Conservation (phyloP, 2,113 vertebrate genomes). For the Callipepla squamata region DNA sequence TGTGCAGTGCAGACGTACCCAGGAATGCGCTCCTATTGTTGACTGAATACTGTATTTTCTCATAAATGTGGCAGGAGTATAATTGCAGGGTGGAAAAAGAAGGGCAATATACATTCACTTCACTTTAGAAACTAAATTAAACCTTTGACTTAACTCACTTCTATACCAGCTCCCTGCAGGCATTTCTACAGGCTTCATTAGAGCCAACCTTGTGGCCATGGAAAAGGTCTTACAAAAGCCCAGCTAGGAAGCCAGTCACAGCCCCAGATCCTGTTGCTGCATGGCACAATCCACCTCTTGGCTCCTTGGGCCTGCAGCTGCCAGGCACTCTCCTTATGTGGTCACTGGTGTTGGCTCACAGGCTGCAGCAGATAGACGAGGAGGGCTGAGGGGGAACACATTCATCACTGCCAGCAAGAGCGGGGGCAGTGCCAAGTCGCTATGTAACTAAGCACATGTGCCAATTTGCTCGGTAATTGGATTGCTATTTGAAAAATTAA, state of each 20-base stretch:
- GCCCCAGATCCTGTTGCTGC: slow-evolving; percentile 45
- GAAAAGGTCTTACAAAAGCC: slow-evolving; percentile 63
- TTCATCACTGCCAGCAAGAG: slow-evolving; percentile 74
- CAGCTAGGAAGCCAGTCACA: slow-evolving; percentile 59
- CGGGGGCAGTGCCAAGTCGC: slow-evolving; percentile 69
- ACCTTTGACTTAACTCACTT: slow-evolving; percentile 50
- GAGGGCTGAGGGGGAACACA: slow-evolving; percentile 61
- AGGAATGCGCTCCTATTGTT: slow-evolving; percentile 48
- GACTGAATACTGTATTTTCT: slow-evolving; percentile 64
- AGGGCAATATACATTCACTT: slow-evolving; percentile 58
- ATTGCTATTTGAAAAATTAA: slow-evolving; percentile 80
- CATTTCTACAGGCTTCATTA: slow-evolving; percentile 61
- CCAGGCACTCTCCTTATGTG: slow-evolving; percentile 69
- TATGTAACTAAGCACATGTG: slow-evolving; percentile 76
- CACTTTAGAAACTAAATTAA: slow-evolving; percentile 26
- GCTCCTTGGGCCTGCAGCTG: slow-evolving; percentile 75
- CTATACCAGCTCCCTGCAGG: slow-evolving; percentile 62
- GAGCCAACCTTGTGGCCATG: slow-evolving; percentile 62
- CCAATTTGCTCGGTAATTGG: slow-evolving; percentile 75
- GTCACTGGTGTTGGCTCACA: slow-evolving; percentile 67
- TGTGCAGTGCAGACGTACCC: slow-evolving; percentile 19
- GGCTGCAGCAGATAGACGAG: slow-evolving; percentile 56
- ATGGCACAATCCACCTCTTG: slow-evolving; percentile 67
- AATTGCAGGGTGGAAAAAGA: slow-evolving; percentile 56
- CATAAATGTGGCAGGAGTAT: slow-evolving; percentile 56